Evolutionary conservation across 2,888 invertebrate species (phyloP), one percentile per base, ranked within the genome.

Genomic region (Mesorhabditis sp.): DNA sequence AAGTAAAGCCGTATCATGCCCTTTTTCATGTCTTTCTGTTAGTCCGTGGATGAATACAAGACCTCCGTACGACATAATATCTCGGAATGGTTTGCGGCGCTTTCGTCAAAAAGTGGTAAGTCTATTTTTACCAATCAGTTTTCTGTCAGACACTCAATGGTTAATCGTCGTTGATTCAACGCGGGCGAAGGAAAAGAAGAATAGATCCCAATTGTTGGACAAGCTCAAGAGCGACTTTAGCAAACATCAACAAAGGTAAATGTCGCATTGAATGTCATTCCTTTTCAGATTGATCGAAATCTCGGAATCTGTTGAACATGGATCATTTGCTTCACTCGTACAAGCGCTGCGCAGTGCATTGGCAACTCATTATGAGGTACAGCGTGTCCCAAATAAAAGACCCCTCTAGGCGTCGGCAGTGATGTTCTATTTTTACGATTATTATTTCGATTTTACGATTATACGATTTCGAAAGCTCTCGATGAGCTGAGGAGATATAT

Each of bases 21-120:
- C n/a, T 41, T 4, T 66, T n/a, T 7, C 42, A 42, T 45, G 4
- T 44, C 3, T 65, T 41, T 5, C 42, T 77, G 77, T 6, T 43
- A 83, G 83, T 76, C 75, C 28, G 78, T 77, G 0, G 84, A 84
- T 43, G 84, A 84, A 66, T 84, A 84, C 72, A 74, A 81, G 44
- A 67, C 75, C 5, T 75, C 69, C 44, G 78, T 82, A 1, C 76
- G 82, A 3, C 82, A 82, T 63, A 76, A 78, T 62, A 77, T 85
- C 10, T 78, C 80, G 7, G 84, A 84, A 74, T 84, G 84, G 84
- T 84, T 84, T 69, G 78, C 83, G 4, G 74, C 71, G 5, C 73
- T 76, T 15, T 66, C 58, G 5, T 15, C 43, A 6, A 28, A 45
- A 66, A 45, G 61, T 15, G 65, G 67, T 63, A 63, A 66, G 43